phyloP scores from a whole-genome alignment of 2,888 invertebrate species.

The Drosophila vallismaia region DNA sequence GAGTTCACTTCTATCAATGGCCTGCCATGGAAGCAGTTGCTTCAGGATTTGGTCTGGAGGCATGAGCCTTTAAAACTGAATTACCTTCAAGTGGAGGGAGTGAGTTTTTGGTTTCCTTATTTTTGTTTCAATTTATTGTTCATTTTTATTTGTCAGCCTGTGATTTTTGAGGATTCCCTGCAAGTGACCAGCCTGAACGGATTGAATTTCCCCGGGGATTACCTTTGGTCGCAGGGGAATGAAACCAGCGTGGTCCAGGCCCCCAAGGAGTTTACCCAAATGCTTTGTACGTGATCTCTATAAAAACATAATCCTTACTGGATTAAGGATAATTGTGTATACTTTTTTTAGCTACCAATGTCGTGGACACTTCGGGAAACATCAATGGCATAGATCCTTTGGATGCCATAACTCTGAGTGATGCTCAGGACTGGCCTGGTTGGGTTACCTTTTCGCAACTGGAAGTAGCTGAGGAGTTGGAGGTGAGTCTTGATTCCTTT shows the following conservation, averaged over 20 bases:
- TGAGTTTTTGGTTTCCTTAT: constrained; percentile 76
- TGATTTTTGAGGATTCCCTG: constrained; percentile 81
- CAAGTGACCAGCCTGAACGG: constrained; percentile 84
- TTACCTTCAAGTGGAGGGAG: constrained; percentile 84
- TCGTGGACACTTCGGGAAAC: constrained; percentile 81
- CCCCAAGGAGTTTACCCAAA: constrained; percentile 84
- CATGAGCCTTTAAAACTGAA: constrained; percentile 82
- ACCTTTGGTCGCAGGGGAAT: constrained; percentile 82
- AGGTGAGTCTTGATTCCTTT: constrained; percentile 76
- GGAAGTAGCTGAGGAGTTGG: constrained; percentile 84
- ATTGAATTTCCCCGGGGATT: constrained; percentile 85
- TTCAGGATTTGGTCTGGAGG: constrained; percentile 84
- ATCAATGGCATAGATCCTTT: constrained; percentile 84
- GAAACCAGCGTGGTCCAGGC: constrained; percentile 82
- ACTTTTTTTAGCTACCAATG: constrained; percentile 62
- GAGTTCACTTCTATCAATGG: constrained; percentile 84
- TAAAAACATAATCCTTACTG: not conserved
- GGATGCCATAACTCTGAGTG: constrained; percentile 84
- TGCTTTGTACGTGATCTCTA: constrained; percentile 71
- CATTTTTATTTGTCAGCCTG: constrained; percentile 75
- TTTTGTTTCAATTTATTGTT: not conserved
- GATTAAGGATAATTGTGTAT: not conserved
- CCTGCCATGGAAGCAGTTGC: constrained; percentile 83
- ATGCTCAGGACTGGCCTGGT: constrained; percentile 83
- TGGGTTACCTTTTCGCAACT: constrained; percentile 85